A percentile compares a stretch with the other conserved stretches of the same genome.
Evolutionary conservation across 2,888 invertebrate species (phyloP).

Genomic region (Seira sanloemensis): DNA sequence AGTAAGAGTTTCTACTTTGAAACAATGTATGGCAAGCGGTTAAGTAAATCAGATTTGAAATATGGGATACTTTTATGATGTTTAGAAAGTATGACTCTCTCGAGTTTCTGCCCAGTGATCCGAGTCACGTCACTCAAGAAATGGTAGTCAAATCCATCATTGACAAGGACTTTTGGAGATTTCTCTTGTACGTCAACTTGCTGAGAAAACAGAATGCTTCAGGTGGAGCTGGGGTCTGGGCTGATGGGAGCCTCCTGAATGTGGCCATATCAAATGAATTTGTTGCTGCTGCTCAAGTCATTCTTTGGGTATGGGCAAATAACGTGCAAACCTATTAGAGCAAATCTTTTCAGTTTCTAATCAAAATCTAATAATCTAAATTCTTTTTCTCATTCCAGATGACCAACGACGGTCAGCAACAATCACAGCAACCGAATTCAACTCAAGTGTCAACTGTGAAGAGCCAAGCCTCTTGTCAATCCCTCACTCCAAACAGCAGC

Average conservation of each 20-base stretch:
- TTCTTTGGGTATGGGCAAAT: conserved; percentile 43
- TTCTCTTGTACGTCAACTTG: conserved; percentile 46
- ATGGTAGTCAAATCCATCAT: conserved; percentile 38
- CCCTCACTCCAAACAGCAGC: not conserved
- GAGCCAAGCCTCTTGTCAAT: not conserved
- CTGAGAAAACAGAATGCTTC: conserved; percentile 28
- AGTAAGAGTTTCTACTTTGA: not conserved
- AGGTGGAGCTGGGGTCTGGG: conserved; percentile 40
- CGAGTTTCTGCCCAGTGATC: conserved; percentile 42
- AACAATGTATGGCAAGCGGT: not conserved
- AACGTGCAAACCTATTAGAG: not conserved
- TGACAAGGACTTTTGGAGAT: conserved; percentile 56
- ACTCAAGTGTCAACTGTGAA: not conserved
- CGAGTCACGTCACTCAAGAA: conserved; percentile 31
- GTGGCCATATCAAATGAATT: conserved; percentile 46
- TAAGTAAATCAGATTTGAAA: conserved; percentile 30
- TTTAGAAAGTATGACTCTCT: conserved; percentile 56
- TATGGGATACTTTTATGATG: too few relatives aligned
- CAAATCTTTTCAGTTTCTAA: not conserved
- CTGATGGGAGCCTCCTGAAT: conserved; percentile 43
- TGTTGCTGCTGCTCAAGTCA: conserved; percentile 49
- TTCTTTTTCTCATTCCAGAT: conserved; percentile 36
- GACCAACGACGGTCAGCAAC: conserved; percentile 22
- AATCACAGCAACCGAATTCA: not conserved
- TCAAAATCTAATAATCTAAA: not conserved